These are phyloP conservation scores for Tanytarsus gracilentus DNA, from an alignment of 2,888 invertebrate genomes.

Conservation along the genomic window DNA sequence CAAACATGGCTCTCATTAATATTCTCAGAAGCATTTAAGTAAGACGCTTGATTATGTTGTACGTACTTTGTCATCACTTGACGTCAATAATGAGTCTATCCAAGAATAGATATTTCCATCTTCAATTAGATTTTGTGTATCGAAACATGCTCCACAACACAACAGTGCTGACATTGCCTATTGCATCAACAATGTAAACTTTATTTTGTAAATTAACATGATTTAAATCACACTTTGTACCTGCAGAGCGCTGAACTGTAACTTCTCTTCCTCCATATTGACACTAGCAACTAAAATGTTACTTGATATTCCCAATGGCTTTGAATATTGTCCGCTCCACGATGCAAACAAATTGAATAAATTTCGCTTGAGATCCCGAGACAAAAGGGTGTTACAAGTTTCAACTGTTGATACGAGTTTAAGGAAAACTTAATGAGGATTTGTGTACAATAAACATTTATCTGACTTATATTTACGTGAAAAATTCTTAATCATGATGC, in stretches of 20 bases:
- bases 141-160: conserved; percentile 93
- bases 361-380: conserved; percentile 75
- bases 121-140: conserved; percentile 71
- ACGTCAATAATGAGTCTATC: conserved; percentile 83
- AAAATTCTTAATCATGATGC: conserved; percentile 88
- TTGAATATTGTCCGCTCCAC: conserved; percentile 86
- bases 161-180: conserved; percentile 93
- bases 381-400: conserved; percentile 72
- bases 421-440: too few species aligned
- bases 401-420: conserved; percentile 57
- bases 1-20: neutral
- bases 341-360: conserved; percentile 86
- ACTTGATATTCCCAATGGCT: conserved; percentile 50
- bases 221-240: conserved; percentile 36
- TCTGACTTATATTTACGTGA: conserved; percentile 54
- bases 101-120: conserved; percentile 91
- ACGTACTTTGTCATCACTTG: conserved; percentile 72
- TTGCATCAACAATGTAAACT: conserved; percentile 34
- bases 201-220: neutral
- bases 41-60: neutral
- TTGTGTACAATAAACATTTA: neutral
- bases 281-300: conserved; percentile 39
- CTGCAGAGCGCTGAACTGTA: conserved; percentile 55
- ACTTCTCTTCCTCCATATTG: conserved; percentile 48
- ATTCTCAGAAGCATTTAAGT: neutral